Percentiles rank a stretch among this genome's conserved stretches.
Evolutionary conservation across 2,797 vertebrate species (phyloP).

Genomic region (Poeciliopsis infans): DNA sequence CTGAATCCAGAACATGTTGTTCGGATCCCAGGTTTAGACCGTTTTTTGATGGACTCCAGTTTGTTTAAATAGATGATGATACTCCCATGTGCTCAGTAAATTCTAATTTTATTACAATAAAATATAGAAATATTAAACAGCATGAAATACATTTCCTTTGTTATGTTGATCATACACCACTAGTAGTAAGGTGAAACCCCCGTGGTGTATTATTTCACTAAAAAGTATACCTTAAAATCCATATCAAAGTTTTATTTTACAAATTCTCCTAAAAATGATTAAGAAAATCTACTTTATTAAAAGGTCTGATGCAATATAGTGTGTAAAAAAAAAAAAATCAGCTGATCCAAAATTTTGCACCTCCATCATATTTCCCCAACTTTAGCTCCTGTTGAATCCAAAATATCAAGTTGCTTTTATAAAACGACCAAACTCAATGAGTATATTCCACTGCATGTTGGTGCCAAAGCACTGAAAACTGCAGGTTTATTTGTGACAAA

Average conservation of each 20-base stretch:
- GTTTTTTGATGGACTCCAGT: background rate
- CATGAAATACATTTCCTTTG: background rate
- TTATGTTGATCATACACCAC: background rate
- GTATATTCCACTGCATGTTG: background rate
- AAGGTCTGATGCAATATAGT: background rate
- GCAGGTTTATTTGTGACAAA: background rate
- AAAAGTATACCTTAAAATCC: background rate
- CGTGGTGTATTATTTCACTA: background rate
- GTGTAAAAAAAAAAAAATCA: background rate
- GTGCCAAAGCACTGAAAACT: background rate
- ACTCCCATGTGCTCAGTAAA: background rate
- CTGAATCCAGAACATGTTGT: background rate
- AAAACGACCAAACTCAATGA: background rate
- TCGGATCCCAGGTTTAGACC: background rate
- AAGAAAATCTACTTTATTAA: background rate
- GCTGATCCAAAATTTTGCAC: background rate
- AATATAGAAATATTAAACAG: background rate
- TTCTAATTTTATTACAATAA: background rate
- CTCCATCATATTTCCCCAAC: background rate
- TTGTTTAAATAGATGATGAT: background rate
- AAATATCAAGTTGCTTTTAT: background rate
- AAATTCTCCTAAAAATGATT: background rate
- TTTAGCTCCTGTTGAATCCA: background rate
- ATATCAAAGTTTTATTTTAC: background rate
- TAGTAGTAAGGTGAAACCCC: background rate